These are phyloP conservation scores for Chaetogeoica ovagalla DNA, from an alignment of 2,888 invertebrate species.

Conservation along the genomic window DNA sequence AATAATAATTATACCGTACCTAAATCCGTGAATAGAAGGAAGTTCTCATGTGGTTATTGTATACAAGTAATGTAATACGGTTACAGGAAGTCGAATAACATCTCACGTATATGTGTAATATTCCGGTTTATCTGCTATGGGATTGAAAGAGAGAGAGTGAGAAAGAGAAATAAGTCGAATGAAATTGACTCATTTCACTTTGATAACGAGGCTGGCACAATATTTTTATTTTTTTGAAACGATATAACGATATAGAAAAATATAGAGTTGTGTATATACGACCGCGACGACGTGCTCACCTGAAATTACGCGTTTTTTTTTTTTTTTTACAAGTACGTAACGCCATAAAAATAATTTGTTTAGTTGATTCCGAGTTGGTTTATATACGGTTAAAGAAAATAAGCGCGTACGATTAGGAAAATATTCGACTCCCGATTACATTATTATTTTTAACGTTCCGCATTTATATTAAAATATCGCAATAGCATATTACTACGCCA, in stretches of 20 bases:
- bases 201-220: slow-evolving; percentile 13
- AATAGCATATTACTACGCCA: not conserved
- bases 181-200: slow-evolving; percentile 39
- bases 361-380: not conserved
- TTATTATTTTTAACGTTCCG: not conserved
- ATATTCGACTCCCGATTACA: not conserved
- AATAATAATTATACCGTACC: not conserved
- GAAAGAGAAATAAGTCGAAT: slow-evolving; percentile 43
- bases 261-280: slow-evolving; percentile 5
- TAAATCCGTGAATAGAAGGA: slow-evolving; percentile 41
- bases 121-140: slow-evolving; percentile 40
- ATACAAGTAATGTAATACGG: slow-evolving; percentile 29
- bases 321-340: too few species aligned
- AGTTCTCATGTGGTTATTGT: slow-evolving; percentile 46
- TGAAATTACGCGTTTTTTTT: slow-evolving; percentile 19
- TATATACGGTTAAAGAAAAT: not conserved
- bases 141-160: slow-evolving; percentile 10
- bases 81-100: slow-evolving; percentile 31
- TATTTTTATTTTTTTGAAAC: not conserved
- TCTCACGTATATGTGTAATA: slow-evolving; percentile 23
- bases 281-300: not conserved
- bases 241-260: not conserved
- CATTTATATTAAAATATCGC: not conserved
- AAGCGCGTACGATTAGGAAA: not conserved
- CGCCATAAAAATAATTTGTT: not conserved